Percentiles rank a stretch among this genome's conserved stretches.
Evolutionary conservation across 1,140 invertebrate species (phyloP).

Genomic region (Matsumurasca onukii): DNA sequence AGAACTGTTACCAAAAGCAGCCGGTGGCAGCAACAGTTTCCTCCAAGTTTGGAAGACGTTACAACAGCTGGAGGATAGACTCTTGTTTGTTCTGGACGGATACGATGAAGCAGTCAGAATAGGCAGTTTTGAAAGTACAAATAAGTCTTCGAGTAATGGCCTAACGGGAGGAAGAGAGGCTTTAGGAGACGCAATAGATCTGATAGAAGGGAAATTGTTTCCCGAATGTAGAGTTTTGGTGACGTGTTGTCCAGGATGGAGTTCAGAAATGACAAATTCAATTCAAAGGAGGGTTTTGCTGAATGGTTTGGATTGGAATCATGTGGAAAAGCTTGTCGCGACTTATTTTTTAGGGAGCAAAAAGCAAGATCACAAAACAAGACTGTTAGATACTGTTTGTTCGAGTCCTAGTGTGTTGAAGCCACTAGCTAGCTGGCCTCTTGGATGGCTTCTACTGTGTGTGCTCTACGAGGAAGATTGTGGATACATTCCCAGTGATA

Average conservation of each 20-base stretch:
- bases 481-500: slow-evolving; percentile 45
- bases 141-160: slow-evolving; percentile 22
- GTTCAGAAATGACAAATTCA: slow-evolving; percentile 45
- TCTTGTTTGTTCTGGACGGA: slow-evolving; percentile 57
- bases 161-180: slow-evolving; percentile 45
- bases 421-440: slow-evolving; percentile 53
- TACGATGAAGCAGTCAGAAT: slow-evolving; percentile 52
- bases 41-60: slow-evolving; percentile 50
- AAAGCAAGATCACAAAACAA: slow-evolving; percentile 37
- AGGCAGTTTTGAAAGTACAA: slow-evolving; percentile 36
- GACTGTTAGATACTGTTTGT: slow-evolving; percentile 38
- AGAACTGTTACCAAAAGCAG: slow-evolving; percentile 51
- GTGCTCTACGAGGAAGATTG: slow-evolving; percentile 50
- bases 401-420: slow-evolving; percentile 43
- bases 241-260: slow-evolving; percentile 50
- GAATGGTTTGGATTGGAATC: slow-evolving; percentile 54
- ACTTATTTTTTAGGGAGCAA: slow-evolving; percentile 48
- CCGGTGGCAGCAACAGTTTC: slow-evolving; percentile 44
- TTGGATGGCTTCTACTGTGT: slow-evolving; percentile 57
- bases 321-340: slow-evolving; percentile 52
- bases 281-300: slow-evolving; percentile 52
- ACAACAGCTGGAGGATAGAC: slow-evolving; percentile 52
- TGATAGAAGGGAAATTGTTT: slow-evolving; percentile 56
- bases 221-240: slow-evolving; percentile 56
- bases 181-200: slow-evolving; percentile 52